phyloP scores from a whole-genome alignment of 2,797 vertebrate species.

The Champsocephalus gunnari region DNA sequence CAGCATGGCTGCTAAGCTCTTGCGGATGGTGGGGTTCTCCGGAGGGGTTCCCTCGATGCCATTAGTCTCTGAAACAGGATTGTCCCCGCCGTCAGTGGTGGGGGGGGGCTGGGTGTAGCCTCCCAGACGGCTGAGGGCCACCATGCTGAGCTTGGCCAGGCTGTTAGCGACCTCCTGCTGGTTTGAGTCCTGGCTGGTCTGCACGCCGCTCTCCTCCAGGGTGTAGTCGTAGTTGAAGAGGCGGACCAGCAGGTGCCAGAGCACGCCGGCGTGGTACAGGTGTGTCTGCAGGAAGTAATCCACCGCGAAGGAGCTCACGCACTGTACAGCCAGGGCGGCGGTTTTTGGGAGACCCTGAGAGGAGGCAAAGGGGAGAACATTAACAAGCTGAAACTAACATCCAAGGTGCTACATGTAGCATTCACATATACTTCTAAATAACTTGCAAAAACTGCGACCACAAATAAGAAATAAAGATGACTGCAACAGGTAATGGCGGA shows the following conservation, averaged over 20 bases:
- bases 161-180: slow-evolving; percentile 97
- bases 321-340: slow-evolving; percentile 92
- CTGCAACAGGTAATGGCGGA: background rate
- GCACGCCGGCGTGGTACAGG: slow-evolving; percentile 94
- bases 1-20: slow-evolving; percentile 95
- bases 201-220: slow-evolving; percentile 97
- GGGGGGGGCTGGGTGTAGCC: slow-evolving; percentile 83
- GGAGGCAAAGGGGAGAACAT: background rate
- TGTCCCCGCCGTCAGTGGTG: slow-evolving; percentile 80
- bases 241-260: slow-evolving; percentile 95
- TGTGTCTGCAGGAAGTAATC: slow-evolving; percentile 98
- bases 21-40: slow-evolving; percentile 94
- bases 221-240: slow-evolving; percentile 99
- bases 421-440: background rate
- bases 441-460: background rate
- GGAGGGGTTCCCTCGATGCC: slow-evolving; percentile 89
- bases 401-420: background rate
- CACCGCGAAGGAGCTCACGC: slow-evolving; percentile 95
- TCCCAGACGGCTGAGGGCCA: slow-evolving; percentile 92
- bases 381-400: background rate
- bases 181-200: slow-evolving; percentile 95
- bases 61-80: slow-evolving; percentile 83
- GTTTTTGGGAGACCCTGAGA: slow-evolving; percentile 91
- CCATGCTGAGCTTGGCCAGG: slow-evolving; percentile 94
- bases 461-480: background rate